phyloP scores from a whole-genome alignment of 64 coral and sea anemone genomes.

The Cladopsammia gracilis region DNA sequence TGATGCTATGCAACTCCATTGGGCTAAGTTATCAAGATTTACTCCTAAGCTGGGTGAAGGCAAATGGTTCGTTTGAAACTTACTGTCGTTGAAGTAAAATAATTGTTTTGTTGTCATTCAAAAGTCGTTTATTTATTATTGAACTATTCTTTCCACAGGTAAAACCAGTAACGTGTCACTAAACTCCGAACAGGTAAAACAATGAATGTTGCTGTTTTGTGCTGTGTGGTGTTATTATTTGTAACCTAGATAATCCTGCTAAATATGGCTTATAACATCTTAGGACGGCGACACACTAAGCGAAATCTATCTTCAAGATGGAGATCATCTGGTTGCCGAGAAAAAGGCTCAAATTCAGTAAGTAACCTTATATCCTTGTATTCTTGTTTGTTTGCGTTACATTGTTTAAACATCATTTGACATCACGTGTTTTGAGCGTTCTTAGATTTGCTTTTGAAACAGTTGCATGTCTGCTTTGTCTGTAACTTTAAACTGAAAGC shows the following conservation, averaged over 20 bases:
- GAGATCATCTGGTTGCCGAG: slow-evolving; percentile 32
- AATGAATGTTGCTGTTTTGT: background rate
- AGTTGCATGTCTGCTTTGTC: background rate
- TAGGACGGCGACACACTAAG: slow-evolving; percentile 55
- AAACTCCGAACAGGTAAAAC: background rate
- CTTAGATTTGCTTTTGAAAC: background rate
- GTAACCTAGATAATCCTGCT: too few relatives aligned
- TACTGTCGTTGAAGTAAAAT: background rate
- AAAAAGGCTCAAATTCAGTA: slow-evolving; percentile 26
- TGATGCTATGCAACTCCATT: background rate
- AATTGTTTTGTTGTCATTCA: background rate
- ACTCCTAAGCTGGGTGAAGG: slow-evolving; percentile 15
- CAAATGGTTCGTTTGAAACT: background rate
- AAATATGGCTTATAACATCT: background rate
- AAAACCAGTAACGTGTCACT: background rate
- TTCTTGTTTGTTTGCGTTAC: too few relatives aligned
- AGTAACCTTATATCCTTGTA: background rate
- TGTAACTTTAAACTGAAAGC: too few relatives aligned
- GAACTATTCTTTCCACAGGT: slow-evolving; percentile 9
- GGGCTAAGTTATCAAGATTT: slow-evolving; percentile 4
- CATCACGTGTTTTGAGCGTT: background rate
- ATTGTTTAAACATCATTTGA: background rate
- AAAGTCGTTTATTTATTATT: background rate
- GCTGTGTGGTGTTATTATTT: too few relatives aligned
- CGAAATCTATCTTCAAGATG: slow-evolving; percentile 49